A percentile compares a stretch with the other conserved stretches of the same genome.
Conservation (phyloP, 2,888 invertebrate species). For the Pseudanteris insignis region DNA sequence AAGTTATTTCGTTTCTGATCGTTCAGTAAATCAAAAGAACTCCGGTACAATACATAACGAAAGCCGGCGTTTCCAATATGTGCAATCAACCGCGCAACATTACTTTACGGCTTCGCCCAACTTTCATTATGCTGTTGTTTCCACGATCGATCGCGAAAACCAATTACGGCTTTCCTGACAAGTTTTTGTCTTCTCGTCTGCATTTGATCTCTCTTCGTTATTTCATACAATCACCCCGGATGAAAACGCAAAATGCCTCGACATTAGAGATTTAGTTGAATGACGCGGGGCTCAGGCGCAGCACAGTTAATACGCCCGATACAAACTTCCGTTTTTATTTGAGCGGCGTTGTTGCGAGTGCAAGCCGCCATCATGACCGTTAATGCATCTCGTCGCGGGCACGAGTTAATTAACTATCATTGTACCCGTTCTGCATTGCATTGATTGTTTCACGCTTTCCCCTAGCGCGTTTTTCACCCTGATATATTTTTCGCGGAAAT, state of each 20-base stretch:
- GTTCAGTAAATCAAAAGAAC: conserved; percentile 42
- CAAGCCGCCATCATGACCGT: too few species aligned
- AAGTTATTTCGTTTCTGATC: conserved; percentile 31
- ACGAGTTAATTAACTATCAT: conserved; percentile 21
- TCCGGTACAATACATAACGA: conserved; percentile 31
- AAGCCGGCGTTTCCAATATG: conserved; percentile 33
- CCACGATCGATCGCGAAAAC: conserved; percentile 41
- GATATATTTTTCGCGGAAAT: too few species aligned
- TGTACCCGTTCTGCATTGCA: too few species aligned
- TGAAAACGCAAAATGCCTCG: conserved; percentile 31
- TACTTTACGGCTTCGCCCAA: conserved; percentile 35
- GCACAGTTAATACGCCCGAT: conserved; percentile 8
- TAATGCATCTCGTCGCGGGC: conserved; percentile 3
- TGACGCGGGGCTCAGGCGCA: too few species aligned
- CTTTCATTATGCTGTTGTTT: conserved; percentile 45
- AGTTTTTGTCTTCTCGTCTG: conserved; percentile 40
- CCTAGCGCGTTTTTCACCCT: too few species aligned
- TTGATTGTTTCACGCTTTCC: too few species aligned
- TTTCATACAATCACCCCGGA: conserved; percentile 29
- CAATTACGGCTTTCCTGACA: conserved; percentile 43
- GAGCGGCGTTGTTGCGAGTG: too few species aligned
- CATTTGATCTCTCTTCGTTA: conserved; percentile 40
- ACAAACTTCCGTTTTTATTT: conserved; percentile 17
- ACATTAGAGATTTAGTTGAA: conserved; percentile 27
- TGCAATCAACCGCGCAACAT: conserved; percentile 42